Percentiles rank a stretch among this genome's conserved stretches.
Conservation (phyloP, 2,797 vertebrate genomes). For the Streptopelia turtur region DNA sequence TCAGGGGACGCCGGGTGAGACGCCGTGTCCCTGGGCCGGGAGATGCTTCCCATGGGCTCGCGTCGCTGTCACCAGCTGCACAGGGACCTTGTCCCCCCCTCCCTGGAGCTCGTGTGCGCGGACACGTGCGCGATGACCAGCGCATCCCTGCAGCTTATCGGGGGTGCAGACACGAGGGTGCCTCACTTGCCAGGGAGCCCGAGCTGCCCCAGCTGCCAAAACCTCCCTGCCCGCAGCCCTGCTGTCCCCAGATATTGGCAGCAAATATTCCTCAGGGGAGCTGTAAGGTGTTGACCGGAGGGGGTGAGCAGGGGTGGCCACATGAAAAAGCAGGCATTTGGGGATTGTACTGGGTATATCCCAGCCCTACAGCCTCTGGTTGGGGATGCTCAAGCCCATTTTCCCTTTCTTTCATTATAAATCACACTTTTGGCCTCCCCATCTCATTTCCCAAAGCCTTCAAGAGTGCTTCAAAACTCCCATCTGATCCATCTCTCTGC, state of each 20-base stretch:
- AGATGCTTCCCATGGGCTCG: not conserved
- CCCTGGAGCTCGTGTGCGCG: fast-evolving
- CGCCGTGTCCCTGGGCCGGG: not conserved
- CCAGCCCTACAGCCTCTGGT: not conserved
- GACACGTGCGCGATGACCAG: not conserved
- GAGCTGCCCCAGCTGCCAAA: not conserved
- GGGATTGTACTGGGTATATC: not conserved
- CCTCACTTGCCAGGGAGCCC: fast-evolving
- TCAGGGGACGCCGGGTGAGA: not conserved
- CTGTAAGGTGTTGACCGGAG: too few species aligned
- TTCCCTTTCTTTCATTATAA: not conserved
- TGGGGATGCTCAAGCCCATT: not conserved
- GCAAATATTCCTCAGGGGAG: not conserved
- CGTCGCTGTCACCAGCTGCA: not conserved
- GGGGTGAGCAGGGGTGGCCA: not conserved
- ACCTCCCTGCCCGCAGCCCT: not conserved
- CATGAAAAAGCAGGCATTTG: not conserved
- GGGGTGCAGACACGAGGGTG: fast-evolving
- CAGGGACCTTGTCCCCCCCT: not conserved
- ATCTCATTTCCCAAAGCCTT: not conserved
- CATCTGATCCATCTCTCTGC: not conserved
- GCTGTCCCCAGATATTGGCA: not conserved
- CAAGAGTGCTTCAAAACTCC: not conserved
- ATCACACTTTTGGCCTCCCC: not conserved
- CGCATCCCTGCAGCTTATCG: fast-evolving